Conservation (phyloP, 2,113 vertebrate genomes). For the Morone saxatilis region DNA sequence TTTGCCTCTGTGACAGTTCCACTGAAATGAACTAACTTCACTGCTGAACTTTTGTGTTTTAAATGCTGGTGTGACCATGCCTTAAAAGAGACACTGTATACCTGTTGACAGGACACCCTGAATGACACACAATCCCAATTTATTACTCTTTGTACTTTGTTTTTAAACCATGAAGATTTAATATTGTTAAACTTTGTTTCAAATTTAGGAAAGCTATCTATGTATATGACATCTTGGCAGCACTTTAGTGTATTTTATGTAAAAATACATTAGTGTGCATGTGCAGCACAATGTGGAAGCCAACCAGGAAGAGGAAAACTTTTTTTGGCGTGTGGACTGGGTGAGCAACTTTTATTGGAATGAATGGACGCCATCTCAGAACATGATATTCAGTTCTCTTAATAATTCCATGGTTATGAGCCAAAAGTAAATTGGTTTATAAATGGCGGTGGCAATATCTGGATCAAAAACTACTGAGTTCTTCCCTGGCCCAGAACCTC, state of each 20-base stretch:
- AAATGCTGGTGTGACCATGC: background rate
- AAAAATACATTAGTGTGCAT: background rate
- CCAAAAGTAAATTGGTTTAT: conserved; percentile 19
- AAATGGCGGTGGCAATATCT: background rate
- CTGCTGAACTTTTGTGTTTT: background rate
- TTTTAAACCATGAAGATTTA: background rate
- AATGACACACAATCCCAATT: background rate
- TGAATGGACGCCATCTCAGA: conserved; percentile 6
- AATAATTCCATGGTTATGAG: background rate
- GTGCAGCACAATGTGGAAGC: conserved; percentile 4
- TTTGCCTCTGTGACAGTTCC: no score
- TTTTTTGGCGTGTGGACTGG: conserved; percentile 15
- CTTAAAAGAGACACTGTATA: background rate
- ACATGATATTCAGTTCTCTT: background rate
- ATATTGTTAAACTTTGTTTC: background rate
- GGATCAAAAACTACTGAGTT: background rate
- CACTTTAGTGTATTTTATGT: background rate
- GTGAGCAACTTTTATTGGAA: conserved; percentile 15
- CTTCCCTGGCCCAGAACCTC: background rate
- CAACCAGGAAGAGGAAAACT: conserved; percentile 21
- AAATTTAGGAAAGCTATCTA: background rate
- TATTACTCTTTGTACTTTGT: background rate
- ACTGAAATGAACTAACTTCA: no score
- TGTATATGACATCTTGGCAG: no score
- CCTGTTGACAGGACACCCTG: background rate